Percentiles rank a stretch among this genome's conserved stretches.
phyloP scores from a whole-genome alignment of 2,888 invertebrate species.

The Caprella mutica region DNA sequence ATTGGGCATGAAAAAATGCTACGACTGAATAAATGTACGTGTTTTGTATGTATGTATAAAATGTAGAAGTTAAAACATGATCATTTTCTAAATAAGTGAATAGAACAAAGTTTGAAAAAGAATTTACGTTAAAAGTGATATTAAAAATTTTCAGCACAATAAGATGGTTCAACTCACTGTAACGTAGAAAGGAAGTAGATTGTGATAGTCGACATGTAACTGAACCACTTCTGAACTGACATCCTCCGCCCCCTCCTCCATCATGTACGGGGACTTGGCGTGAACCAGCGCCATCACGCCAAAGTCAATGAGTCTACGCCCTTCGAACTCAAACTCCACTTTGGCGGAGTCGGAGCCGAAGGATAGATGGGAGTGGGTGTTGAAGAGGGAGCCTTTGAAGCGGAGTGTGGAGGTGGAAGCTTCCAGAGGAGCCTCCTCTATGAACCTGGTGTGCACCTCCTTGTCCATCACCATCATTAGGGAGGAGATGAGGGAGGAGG shows the following conservation, averaged over 20 bases:
- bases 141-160: too few species aligned
- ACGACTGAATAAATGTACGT: too few species aligned
- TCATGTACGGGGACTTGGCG: slow-evolving; percentile 14
- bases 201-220: slow-evolving; percentile 3
- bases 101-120: too few species aligned
- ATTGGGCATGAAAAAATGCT: too few species aligned
- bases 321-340: slow-evolving; percentile 13
- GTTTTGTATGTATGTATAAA: too few species aligned
- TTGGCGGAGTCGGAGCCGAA: slow-evolving; percentile 4
- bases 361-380: too few species aligned
- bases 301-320: background rate
- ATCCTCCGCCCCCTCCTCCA: background rate
- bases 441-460: slow-evolving; percentile 17
- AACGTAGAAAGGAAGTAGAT: too few species aligned
- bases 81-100: too few species aligned
- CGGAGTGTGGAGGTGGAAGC: slow-evolving; percentile 13
- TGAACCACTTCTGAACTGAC: slow-evolving; percentile 17
- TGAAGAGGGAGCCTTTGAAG: slow-evolving; percentile 22
- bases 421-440: slow-evolving; percentile 19
- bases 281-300: slow-evolving; percentile 19
- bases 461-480: slow-evolving; percentile 18
- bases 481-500: slow-evolving; percentile 9
- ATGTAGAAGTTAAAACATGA: too few species aligned
- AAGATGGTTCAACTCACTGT: too few species aligned
- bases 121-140: too few species aligned